A percentile compares a stretch with the other conserved stretches of the same genome.
Evolutionary conservation across 2,797 vertebrate species (phyloP).

Genomic region (Staurois parvus): DNA sequence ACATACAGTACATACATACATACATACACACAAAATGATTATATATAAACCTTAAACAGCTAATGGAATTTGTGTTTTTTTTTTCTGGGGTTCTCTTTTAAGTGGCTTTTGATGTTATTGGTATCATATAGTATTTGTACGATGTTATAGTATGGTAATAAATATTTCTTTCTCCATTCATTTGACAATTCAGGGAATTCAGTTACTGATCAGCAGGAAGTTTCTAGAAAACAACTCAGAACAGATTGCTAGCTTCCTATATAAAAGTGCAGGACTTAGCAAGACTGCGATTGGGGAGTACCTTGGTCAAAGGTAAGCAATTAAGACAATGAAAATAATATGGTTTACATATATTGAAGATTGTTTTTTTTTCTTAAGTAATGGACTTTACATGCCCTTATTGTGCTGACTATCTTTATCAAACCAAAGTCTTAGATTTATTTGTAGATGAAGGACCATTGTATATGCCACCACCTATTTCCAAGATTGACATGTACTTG

Average conservation of each 20-base stretch:
- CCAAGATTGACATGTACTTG: neutral
- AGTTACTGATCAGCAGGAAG: constrained; percentile 45
- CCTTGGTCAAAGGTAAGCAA: constrained; percentile 49
- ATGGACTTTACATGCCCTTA: neutral
- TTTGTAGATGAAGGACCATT: neutral
- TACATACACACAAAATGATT: too few species aligned
- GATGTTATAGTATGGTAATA: neutral
- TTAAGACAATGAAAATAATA: neutral
- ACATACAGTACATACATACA: too few species aligned
- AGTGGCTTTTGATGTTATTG: neutral
- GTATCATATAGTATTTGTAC: neutral
- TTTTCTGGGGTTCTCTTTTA: neutral
- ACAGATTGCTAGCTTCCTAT: constrained; percentile 47
- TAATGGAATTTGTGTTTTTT: neutral
- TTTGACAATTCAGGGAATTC: constrained; percentile 37
- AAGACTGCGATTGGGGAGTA: constrained; percentile 54
- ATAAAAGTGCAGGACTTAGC: constrained; percentile 42
- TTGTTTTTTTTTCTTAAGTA: too few species aligned
- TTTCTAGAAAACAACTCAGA: constrained; percentile 45
- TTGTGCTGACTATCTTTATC: neutral
- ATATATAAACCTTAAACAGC: too few species aligned
- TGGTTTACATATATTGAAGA: neutral
- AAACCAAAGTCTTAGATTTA: neutral
- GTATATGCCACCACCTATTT: neutral
- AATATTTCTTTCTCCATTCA: neutral